Evolutionary conservation across 2,888 invertebrate genomes (phyloP), one percentile per base, ranked within the genome.

Genomic region (Tetramorium bicarinatum): DNA sequence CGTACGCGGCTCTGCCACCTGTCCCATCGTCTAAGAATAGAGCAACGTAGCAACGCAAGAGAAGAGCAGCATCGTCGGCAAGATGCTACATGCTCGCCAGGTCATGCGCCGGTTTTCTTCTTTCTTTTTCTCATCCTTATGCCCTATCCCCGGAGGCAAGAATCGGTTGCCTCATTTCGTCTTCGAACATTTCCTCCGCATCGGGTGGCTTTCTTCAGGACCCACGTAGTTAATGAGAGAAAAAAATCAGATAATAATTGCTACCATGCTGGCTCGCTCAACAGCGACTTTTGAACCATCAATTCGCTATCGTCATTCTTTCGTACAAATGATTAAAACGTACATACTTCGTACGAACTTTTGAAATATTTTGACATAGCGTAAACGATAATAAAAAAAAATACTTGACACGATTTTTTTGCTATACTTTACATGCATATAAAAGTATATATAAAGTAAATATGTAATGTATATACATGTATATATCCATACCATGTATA

Each of bases 11-110:
- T 89, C 90, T 85, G 90, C 93, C 94, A 94, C 93, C 94, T 94
- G 94, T 92, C 92, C 90, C 91, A 91, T 93, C 92, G 90, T 90
- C 93, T 93, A 93, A 93, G 94, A 93, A 93, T 94, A 94, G 94
- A 92, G 91, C 88, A 91, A 89, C 88, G 90, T 86, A 88, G 89
- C 88, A 88, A 18, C 83, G 41, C 74, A 34, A 34, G 76, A 71
- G 79, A 79, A 80, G 72, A 49, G 34, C 47, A 56, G 80, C 82
- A 67, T 83, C 88, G 89, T 88, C 87, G 75, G 89, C 87, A 89
- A 87, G 87, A 89, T 87, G 89, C 76, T 82, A 77, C 86, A 49
- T 52, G 71, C 84, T 41, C 75, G 81, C 38, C 74, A 83, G 89
- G 85, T 89, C 89, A 86, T 86, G 74, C 80, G 86, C 84, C 74